Evolutionary conservation across 2,888 invertebrate species (phyloP).

Genomic region (Antheraea yamamai): DNA sequence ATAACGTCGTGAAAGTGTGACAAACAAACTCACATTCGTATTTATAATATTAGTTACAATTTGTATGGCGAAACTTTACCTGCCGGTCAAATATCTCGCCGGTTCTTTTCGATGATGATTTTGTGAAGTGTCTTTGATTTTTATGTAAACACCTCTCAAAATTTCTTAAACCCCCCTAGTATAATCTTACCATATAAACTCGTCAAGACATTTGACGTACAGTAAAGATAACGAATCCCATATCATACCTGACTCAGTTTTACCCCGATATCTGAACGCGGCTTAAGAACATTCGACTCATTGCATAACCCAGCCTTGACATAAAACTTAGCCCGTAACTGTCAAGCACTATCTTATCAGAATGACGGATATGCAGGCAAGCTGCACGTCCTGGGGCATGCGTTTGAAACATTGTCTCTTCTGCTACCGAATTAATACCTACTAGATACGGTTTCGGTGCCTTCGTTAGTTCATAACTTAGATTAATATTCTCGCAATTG

Average conservation of each 20-base stretch:
- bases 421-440: neutral
- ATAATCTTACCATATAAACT: too few relatives aligned
- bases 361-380: neutral
- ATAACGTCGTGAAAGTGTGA: too few relatives aligned
- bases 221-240: neutral
- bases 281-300: neutral
- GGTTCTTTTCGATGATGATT: neutral
- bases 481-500: too few relatives aligned
- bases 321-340: neutral
- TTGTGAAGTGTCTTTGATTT: neutral
- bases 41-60: neutral
- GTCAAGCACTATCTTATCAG: neutral
- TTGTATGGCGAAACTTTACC: neutral
- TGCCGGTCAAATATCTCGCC: neutral
- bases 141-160: too few relatives aligned
- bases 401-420: neutral
- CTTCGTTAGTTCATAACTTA: neutral
- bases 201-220: neutral
- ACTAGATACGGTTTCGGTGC: neutral
- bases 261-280: neutral
- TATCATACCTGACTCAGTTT: neutral
- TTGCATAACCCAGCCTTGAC: slow-evolving; percentile 6
- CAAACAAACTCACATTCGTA: too few relatives aligned
- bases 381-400: neutral
- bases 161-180: too few relatives aligned